Base-by-base conservation (phyloP, 2,888 invertebrate species). In the Cactoblastis cactorum region DNA sequence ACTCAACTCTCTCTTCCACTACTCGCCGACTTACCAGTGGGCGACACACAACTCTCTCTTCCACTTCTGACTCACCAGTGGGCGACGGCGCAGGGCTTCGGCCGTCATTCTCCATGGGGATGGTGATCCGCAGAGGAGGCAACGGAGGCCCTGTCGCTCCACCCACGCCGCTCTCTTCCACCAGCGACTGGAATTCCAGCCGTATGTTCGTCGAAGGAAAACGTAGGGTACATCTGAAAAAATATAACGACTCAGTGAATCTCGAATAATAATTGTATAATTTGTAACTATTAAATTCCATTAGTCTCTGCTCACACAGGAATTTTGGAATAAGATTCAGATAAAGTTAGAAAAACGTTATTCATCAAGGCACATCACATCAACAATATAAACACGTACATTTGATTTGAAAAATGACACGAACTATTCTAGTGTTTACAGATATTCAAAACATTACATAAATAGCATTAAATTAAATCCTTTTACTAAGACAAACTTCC, bases 191-290 rank as follows among this genome's bases (percentile, higher is more conserved):
- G 90, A 98, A 98, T 80, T 95, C 93, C 74, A 98, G 93, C 64
- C 96, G 95, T 79, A 98, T 98, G 83, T 96, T 98, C 77, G 98
- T 98, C 82, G 98, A 98, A 55, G 98, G 98, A 91, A 98, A 98
- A 68, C 98, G 93, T 73, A 98, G 94, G 61, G 95, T 95, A 90
- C 98, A 98, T 87, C 98, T 98, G 92, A 92, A 92, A 45, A 1
- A 38, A 3, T 53, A 12, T n/a, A 53, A 17, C 32, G 6, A 17
- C 17, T n/a, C 2, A 14, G 8, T 32, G 9, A 32, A 3, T 28
- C 5, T 32, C 6, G 11, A 22, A 22, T 22, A 22, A 22, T 22
- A 4, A 22, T 22, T 22, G 3, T 22, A 6, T 4, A 22, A 22
- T 22, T 6, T 22, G 3, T 22, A 6, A 22, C 22, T 22, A 22